A percentile compares a stretch with the other conserved stretches of the same genome.
phyloP scores from a whole-genome alignment of 2,113 vertebrate species.

The Carassius auratus region DNA sequence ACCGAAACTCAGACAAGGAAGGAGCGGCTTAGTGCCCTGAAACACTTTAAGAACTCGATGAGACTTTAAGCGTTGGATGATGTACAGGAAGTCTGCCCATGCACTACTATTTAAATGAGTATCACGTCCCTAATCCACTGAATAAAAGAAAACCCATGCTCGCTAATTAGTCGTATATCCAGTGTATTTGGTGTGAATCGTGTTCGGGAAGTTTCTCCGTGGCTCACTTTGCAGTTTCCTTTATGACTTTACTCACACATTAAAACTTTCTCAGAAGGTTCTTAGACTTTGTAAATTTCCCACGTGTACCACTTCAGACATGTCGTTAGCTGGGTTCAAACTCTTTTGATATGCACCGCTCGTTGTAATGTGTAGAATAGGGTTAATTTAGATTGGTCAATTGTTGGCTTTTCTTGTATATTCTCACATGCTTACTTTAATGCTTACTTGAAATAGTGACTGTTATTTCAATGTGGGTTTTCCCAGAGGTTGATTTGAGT shows the following conservation, averaged over 20 bases:
- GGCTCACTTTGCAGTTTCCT: background rate
- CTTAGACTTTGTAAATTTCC: background rate
- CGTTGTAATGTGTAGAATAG: background rate
- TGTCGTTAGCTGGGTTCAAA: background rate
- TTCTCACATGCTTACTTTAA: background rate
- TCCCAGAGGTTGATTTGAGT: background rate
- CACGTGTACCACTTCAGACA: background rate
- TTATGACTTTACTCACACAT: background rate
- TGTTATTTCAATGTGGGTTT: background rate
- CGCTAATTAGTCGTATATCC: conserved; percentile 29
- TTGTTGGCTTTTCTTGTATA: background rate
- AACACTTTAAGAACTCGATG: conserved; percentile 19
- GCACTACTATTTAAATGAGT: conserved; percentile 18
- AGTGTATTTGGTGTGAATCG: background rate
- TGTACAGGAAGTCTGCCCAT: conserved; percentile 1
- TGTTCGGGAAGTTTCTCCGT: conserved; percentile 13
- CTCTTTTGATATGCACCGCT: background rate
- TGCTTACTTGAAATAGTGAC: background rate
- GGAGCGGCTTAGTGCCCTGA: conserved; percentile 15
- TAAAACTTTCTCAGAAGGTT: conserved; percentile 11
- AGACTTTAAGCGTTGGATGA: conserved; percentile 3
- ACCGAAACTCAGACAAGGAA: conserved; percentile 42
- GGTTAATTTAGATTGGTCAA: background rate
- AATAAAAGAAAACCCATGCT: conserved; percentile 5
- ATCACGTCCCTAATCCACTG: background rate